Base-by-base conservation (phyloP, 2,888 invertebrate genomes). In the Oxystoma pomonae region DNA sequence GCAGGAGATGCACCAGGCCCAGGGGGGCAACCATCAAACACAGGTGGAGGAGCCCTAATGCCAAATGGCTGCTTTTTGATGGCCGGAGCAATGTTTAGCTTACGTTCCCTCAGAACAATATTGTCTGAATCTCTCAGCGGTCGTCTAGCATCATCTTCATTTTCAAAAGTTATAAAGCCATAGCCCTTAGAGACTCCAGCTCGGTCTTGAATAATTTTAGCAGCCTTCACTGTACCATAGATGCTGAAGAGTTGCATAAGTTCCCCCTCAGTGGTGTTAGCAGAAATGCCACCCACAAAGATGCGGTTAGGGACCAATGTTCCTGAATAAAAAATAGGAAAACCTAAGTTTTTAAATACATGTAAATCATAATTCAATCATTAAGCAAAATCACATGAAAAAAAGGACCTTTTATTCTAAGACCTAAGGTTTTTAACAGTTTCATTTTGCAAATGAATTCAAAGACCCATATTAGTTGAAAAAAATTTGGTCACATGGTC, bases 161-260 rank as follows among this genome's bases (percentile, higher is more conserved):
- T 91, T 81, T 93, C 92, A 78, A 93, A 94, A 57, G 91, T 92
- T 51, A 91, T 89, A 79, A 91, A 91, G 57, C 91, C 91, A 77
- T 95, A 94, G 69, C 95, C 94, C 82, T 96, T 96, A 68, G 96
- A 96, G 18, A 96, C 94, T 1, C 97, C 97, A 68, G 95, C 96
- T 73, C 96, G 84, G 79, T 97, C 96, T 73, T 92, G 91, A 69
- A 98, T 97, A 70, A 98, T 96, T 83, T 98, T 95, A 59, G 95
- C 94, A 57, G 94, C 92, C 71, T 91, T 95, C 50, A 94, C 93
- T 60, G 92, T 90, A 60, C 96, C 95, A 75, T 92, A 93, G 58
- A 90, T 87, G 67, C 94, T 93, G 81, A 98, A 98, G 69, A 96
- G 89, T 78, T 92, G 90, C 81, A 92, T 90, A 69, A 98, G 82